Evolutionary conservation across 2,888 invertebrate genomes (phyloP), one percentile per base, ranked within the genome.

Genomic region (Apomyelois bistriatella): DNA sequence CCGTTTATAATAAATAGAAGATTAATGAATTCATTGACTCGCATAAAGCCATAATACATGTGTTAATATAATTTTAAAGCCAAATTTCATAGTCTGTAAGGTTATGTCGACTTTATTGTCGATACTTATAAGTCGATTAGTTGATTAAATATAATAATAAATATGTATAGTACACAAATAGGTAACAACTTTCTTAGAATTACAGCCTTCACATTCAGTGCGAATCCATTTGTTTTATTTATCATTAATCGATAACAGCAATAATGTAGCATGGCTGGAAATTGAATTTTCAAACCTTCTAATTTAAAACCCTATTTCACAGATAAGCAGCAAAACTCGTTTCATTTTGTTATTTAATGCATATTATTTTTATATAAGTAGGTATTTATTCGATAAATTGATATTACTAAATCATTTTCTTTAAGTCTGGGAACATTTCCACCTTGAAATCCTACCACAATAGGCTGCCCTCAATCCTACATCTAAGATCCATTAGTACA

Each of bases 31-130:
- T 81, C 62, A 79, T 79, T 85, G 86, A 85, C 88, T 85, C 81
- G 81, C 83, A 84, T 88, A 89, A 85, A 88, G 87, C 83, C 83
- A 82, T 76, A 78, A 82, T 82, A 85, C 72, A 82, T 83, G 83
- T 80, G 82, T 85, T 43, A 73, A 85, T 87, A 89, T 81, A 80
- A 74, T 75, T 85, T 91, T 91, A 91, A 91, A 91, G 91, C 91
- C 90, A 90, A 90, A 89, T 90, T 85, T 87, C 54, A 82, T 86
- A 91, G 91, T 91, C 91, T 91, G 90, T 91, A 83, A 84, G 88
- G 85, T 90, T 82, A 86, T 85, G 83, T 77, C 83, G 88, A 85
- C 87, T 73, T 67, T 66, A 60, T 58, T 68, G 84, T 74, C 89
- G 80, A 82, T 83, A 80, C 79, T 83, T 84, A 85, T 67, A 68